Evolutionary conservation across 2,113 vertebrate species (phyloP), one percentile per base, ranked within the genome.

Genomic region (Anarhynchus alexandrinus): DNA sequence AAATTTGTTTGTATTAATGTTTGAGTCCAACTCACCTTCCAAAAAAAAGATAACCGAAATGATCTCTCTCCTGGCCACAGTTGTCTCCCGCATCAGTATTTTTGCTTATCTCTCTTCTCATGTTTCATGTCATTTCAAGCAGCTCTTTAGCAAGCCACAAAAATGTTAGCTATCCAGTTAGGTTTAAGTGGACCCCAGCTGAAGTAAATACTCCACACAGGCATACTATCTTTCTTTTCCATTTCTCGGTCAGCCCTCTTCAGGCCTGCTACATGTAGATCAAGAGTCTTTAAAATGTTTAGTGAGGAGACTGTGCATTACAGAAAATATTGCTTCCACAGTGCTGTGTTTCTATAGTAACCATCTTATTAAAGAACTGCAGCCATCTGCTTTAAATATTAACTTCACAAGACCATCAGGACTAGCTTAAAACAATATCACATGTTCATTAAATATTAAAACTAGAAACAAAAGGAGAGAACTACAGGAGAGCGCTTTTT

Each of bases 321-420:
- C 97, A 98, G 98, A 98, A 98, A 98, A 97, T 97, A 98, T 97
- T 98, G 98, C 97, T 98, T 98, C 98, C 98, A 97, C 96, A 97
- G 95, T 88, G 77, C 95, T 95, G 72, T 86, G 98, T 99, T 97
- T 97, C 98, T 97, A 98, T 98, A 98, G 98, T 91, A 96, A 99
- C 98, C 97, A 97, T 97, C 98, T 98, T 98, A 98, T 97, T 98
- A 98, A 98, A 91, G 95, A 96, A 95, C 95, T 95, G 94, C 88
- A 98, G 98, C 98, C 98, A 99, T 99, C 98, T 99, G 98, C 98
- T 99, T 98, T 98, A 98, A 99, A 98, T 98, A 99, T 99, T 98
- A 98, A 97, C 98, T 97, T 95, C 88, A 97, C 89, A 96, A 96
- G 94, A 96, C 95, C 96, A 94, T 97, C 94, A 95, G 83, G 82